Evolutionary conservation across 2,113 vertebrate genomes (phyloP).

Genomic region (Potamarius usumacintae): DNA sequence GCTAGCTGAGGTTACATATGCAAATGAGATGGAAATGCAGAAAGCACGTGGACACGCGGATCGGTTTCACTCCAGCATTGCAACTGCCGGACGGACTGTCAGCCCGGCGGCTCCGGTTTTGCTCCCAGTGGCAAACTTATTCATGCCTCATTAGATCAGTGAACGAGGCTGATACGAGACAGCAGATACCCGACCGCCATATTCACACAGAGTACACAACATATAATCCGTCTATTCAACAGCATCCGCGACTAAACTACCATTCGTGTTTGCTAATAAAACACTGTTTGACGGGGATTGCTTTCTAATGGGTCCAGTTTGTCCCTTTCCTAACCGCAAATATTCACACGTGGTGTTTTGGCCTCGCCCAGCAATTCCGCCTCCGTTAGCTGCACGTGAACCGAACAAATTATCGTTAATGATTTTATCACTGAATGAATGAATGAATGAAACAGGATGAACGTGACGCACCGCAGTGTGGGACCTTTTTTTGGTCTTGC

Average conservation of each 20-base stretch:
- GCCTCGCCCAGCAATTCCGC: not conserved
- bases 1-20: slow-evolving; percentile 70
- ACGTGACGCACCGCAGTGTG: slow-evolving; percentile 37
- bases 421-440: slow-evolving; percentile 8
- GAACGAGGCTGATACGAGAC: slow-evolving; percentile 39
- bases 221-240: not conserved
- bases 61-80: slow-evolving; percentile 67
- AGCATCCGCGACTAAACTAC: not conserved
- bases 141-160: slow-evolving; percentile 58
- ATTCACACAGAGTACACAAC: not conserved
- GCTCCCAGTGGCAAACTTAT: slow-evolving; percentile 62
- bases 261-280: too few species aligned
- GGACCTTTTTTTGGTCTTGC: not conserved
- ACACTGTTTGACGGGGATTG: not conserved
- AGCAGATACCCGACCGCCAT: slow-evolving; percentile 17
- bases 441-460: slow-evolving; percentile 36
- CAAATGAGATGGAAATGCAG: slow-evolving; percentile 74
- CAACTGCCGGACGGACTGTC: slow-evolving; percentile 68
- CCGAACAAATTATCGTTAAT: not conserved
- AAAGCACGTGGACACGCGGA: slow-evolving; percentile 80
- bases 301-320: not conserved
- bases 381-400: not conserved
- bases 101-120: slow-evolving; percentile 53
- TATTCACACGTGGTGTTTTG: not conserved
- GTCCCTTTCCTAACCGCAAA: not conserved